Conservation (phyloP, 2,888 invertebrate genomes). For the Athalia rosae region DNA sequence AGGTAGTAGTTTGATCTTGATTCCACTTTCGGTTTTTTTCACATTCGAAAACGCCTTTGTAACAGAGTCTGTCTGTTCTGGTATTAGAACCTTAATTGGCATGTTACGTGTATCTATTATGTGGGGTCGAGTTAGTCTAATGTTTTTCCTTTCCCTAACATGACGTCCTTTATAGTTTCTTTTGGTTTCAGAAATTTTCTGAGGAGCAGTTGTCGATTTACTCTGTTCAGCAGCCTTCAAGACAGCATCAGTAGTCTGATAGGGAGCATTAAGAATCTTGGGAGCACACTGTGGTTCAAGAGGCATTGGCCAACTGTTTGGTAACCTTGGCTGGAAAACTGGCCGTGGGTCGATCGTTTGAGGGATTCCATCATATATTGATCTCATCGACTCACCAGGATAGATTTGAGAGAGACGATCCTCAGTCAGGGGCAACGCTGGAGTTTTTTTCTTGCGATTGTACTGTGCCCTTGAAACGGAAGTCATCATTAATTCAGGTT, state of each 20-base stretch:
- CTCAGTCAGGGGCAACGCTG: slow-evolving; percentile 62
- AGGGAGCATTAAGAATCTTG: slow-evolving; percentile 52
- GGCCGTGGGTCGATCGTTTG: slow-evolving; percentile 59
- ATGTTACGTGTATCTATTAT: slow-evolving; percentile 64
- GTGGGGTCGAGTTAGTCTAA: slow-evolving; percentile 59
- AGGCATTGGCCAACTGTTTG: slow-evolving; percentile 49
- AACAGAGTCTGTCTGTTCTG: slow-evolving; percentile 44
- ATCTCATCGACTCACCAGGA: slow-evolving; percentile 60
- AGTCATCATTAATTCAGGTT: not conserved
- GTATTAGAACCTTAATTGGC: slow-evolving; percentile 38
- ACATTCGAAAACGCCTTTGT: slow-evolving; percentile 59
- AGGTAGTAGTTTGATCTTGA: slow-evolving; percentile 62
- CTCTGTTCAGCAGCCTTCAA: slow-evolving; percentile 42
- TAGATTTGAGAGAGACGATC: slow-evolving; percentile 59
- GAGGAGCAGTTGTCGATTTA: slow-evolving; percentile 6
- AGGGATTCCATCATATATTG: slow-evolving; percentile 62
- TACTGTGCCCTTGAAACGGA: slow-evolving; percentile 62
- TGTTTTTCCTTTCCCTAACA: slow-evolving; percentile 53
- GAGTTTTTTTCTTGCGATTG: slow-evolving; percentile 63
- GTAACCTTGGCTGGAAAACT: slow-evolving; percentile 58
- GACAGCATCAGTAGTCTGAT: slow-evolving; percentile 55
- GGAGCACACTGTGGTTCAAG: slow-evolving; percentile 12
- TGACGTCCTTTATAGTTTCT: slow-evolving; percentile 66
- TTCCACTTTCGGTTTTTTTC: slow-evolving; percentile 62
- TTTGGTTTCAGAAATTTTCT: slow-evolving; percentile 49